Percentiles rank a stretch among this genome's conserved stretches.
Conservation (phyloP, 2,113 vertebrate species). For the Microtus richardsoni region DNA sequence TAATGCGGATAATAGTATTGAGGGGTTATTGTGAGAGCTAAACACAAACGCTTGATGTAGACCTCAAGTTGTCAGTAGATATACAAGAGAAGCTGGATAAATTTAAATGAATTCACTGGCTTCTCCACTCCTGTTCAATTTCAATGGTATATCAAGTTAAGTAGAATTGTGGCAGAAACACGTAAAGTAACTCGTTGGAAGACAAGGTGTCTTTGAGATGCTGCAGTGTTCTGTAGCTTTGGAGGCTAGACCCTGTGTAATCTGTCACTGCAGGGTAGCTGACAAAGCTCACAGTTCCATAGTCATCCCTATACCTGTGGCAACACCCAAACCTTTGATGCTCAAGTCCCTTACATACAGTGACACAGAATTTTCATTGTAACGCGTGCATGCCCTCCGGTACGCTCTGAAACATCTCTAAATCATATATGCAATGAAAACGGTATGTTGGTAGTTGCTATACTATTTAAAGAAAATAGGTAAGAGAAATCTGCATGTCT, state of each 20-base stretch:
- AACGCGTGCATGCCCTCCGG: not conserved
- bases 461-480: not conserved
- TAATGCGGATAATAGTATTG: not conserved
- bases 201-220: not conserved
- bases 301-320: not conserved
- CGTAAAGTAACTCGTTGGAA: not conserved
- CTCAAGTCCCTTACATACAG: not conserved
- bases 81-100: not conserved
- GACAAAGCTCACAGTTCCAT: not conserved
- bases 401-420: not conserved
- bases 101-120: not conserved
- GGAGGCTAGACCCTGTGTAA: not conserved
- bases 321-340: not conserved
- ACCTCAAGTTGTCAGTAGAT: not conserved
- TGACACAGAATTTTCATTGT: too few relatives aligned
- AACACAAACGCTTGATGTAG: not conserved
- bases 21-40: not conserved
- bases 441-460: too few relatives aligned
- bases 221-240: too few relatives aligned
- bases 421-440: not conserved
- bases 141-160: not conserved
- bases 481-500: not conserved
- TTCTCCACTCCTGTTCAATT: not conserved
- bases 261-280: not conserved
- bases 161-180: slow-evolving; percentile 26